phyloP scores from a whole-genome alignment of 2,888 invertebrate species.

The Aspidapion aeneum region DNA sequence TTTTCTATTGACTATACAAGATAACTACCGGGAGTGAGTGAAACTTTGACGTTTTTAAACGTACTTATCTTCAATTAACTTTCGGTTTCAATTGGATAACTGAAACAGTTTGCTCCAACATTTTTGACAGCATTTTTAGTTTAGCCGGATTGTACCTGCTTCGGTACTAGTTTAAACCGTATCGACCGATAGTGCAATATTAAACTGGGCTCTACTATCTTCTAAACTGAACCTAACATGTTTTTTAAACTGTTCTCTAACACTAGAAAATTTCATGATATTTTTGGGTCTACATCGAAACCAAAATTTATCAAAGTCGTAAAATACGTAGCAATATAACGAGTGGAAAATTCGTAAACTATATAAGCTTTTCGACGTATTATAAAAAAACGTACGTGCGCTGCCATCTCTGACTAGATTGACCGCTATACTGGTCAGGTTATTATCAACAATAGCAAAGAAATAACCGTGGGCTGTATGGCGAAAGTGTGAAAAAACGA shows the following conservation, averaged over 20 bases:
- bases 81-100: too few relatives aligned
- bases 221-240: conserved; percentile 64
- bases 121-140: too few relatives aligned
- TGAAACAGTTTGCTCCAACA: too few relatives aligned
- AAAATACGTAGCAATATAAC: conserved; percentile 90
- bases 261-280: conserved; percentile 93
- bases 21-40: too few relatives aligned
- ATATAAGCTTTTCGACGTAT: conserved; percentile 65
- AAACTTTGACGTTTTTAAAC: too few relatives aligned
- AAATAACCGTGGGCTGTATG: conserved; percentile 76
- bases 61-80: too few relatives aligned
- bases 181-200: conserved; percentile 76
- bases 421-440: conserved; percentile 88
- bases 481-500: conserved; percentile 78
- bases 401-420: conserved; percentile 74
- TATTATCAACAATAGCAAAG: conserved; percentile 91
- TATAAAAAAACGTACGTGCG: conserved; percentile 90
- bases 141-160: too few relatives aligned
- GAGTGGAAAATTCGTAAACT: conserved; percentile 79
- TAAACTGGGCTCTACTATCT: conserved; percentile 68
- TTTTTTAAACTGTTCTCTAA: conserved; percentile 81
- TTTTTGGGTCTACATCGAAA: conserved; percentile 84
- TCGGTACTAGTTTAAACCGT: conserved; percentile 63
- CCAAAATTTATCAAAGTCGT: conserved; percentile 95
- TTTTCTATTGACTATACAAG: too few relatives aligned